phyloP scores from a whole-genome alignment of 2,113 vertebrate species.

The Plecotus auritus region DNA sequence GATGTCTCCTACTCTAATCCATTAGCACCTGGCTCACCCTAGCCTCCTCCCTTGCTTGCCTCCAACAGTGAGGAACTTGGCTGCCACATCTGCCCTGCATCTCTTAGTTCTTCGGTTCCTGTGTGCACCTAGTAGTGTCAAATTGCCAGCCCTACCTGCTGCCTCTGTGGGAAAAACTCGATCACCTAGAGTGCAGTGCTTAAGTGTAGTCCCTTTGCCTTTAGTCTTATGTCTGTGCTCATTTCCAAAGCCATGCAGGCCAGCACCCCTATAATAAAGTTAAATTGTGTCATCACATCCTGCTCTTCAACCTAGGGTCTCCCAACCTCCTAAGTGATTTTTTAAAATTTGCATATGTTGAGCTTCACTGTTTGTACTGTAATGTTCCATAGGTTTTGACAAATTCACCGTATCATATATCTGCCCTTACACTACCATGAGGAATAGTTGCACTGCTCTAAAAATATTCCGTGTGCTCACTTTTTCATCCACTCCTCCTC shows the following conservation, averaged over 20 bases:
- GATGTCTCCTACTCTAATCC: neutral
- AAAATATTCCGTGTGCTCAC: neutral
- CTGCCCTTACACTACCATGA: neutral
- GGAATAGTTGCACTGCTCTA: neutral
- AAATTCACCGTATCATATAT: neutral
- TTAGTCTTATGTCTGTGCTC: neutral
- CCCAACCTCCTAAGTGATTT: neutral
- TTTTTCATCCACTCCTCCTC: neutral
- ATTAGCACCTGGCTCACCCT: neutral
- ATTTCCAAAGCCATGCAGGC: neutral
- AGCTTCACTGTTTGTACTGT: neutral
- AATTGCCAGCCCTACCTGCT: neutral
- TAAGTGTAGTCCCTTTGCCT: neutral
- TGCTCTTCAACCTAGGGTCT: neutral
- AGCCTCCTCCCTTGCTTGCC: neutral
- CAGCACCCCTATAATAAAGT: neutral
- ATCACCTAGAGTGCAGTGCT: neutral
- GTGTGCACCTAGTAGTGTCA: neutral
- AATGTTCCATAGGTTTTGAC: neutral
- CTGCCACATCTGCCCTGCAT: neutral
- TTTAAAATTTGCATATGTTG: neutral
- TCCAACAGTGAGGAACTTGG: neutral
- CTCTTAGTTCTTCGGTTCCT: neutral
- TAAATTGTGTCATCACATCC: neutral
- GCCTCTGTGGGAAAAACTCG: neutral